Evolutionary conservation across 2,797 vertebrate genomes (phyloP), one percentile per base, ranked within the genome.

Genomic region (Scolopax bukidnonensis): DNA sequence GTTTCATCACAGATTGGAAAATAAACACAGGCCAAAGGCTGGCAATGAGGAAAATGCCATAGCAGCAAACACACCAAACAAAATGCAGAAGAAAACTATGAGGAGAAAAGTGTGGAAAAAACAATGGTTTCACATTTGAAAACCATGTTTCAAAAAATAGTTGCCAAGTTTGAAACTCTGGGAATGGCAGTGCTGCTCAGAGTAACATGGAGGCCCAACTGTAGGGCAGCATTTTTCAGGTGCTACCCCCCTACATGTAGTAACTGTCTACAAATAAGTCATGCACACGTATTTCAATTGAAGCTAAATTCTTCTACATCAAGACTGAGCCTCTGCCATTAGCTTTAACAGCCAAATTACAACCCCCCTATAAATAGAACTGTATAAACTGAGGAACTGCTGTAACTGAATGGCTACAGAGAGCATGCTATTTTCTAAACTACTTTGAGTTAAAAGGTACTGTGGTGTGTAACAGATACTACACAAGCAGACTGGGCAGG

Each of bases 301-400:
- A 90, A 53, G 25, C 20, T 53, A 59, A 94, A 74, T 67, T 89
- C 40, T 84, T 83, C 65, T 54, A 10, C 54, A 77, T 79, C 63
- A 89, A 82, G 81, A 91, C 73, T 67, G 91, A 91, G 36, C 11
- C 63, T 61, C 40, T 67, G 41, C n/a, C 40, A 80, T 80, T 77
- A 92, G 69, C 48, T 80, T 75, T 74, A 88, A 91, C 41, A 75
- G 85, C 10, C 64, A 84, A 81, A 90, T 78, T 73, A 90, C 64
- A 84, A 11, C 2, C 28, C 33, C 28, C 13, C 38, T n/a, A 47
- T 48, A 94, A 94, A 88, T 0, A 83, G 47, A 80, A 64, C 4
- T 59, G 30, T 69, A 61, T 40, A 68, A 87, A 71, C 0, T 81
- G 54, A 95, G 51, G 40, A 87, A 84, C 45, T n/a, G 56, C 60